These are phyloP conservation scores for Thymelicus sylvestris DNA, from an alignment of 2,888 invertebrate genomes.

Conservation along the genomic window DNA sequence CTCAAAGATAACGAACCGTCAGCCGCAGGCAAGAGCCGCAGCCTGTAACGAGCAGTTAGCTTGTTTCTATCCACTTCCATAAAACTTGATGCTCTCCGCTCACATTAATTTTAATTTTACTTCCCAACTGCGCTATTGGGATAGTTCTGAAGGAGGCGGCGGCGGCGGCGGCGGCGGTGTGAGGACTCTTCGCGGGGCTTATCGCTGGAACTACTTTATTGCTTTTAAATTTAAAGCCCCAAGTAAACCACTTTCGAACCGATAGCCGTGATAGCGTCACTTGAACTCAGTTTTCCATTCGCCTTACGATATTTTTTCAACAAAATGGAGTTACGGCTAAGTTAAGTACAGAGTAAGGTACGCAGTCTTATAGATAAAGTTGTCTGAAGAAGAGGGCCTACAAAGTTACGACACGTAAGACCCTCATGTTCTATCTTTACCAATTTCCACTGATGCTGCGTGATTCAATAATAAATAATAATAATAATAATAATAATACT, in stretches of 20 bases:
- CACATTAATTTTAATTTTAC: constrained; percentile 35
- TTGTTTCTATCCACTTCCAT: constrained; percentile 26
- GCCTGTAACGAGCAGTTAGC: background rate
- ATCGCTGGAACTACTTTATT: constrained; percentile 30
- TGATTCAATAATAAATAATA: too few relatives aligned
- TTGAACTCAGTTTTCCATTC: background rate
- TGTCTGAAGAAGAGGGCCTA: too few relatives aligned
- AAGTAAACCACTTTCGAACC: constrained; percentile 20
- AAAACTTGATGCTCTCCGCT: constrained; percentile 18
- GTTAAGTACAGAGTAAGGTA: too few relatives aligned
- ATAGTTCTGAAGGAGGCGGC: constrained; percentile 24
- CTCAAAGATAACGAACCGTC: too few relatives aligned
- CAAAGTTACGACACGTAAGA: too few relatives aligned
- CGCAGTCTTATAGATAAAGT: too few relatives aligned
- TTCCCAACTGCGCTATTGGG: constrained; percentile 26
- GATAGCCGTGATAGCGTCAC: constrained; percentile 28
- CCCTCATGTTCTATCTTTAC: too few relatives aligned
- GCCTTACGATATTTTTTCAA: background rate
- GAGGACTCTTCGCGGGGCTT: constrained; percentile 17
- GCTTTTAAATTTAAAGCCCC: constrained; percentile 28
- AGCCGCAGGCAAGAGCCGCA: too few relatives aligned
- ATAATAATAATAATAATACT: too few relatives aligned
- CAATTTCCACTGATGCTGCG: too few relatives aligned
- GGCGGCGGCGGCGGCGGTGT: constrained; percentile 1
- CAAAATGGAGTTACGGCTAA: too few relatives aligned